phyloP scores from a whole-genome alignment of 2,888 invertebrate species.

The Molanna angustata region DNA sequence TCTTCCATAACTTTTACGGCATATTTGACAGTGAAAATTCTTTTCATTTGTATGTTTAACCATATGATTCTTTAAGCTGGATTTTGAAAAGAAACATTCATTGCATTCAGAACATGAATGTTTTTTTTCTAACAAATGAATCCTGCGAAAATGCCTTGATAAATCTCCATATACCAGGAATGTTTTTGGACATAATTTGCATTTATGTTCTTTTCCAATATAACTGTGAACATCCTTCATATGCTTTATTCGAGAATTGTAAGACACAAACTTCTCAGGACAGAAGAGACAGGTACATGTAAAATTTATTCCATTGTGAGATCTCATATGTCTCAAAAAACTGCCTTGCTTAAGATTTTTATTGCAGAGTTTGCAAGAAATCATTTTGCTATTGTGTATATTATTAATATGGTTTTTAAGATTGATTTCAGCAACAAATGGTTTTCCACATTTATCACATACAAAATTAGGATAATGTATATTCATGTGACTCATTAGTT shows the following conservation, averaged over 20 bases:
- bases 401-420: constrained; percentile 18
- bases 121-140: constrained; percentile 2
- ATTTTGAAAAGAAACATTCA: constrained; percentile 53
- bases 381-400: constrained; percentile 4
- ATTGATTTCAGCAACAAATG: constrained; percentile 12
- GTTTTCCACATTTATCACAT: constrained; percentile 25
- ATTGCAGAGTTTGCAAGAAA: constrained; percentile 11
- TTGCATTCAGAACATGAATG: constrained; percentile 40
- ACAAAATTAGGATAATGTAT: constrained; percentile 25
- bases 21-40: constrained; percentile 52
- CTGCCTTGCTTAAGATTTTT: constrained; percentile 12
- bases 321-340: constrained; percentile 7
- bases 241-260: constrained; percentile 47
- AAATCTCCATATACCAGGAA: constrained; percentile 1
- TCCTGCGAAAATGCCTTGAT: constrained; percentile 6
- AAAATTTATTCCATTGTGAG: constrained; percentile 19
- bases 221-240: constrained; percentile 38
- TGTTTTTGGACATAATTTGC: constrained; percentile 26
- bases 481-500: constrained; percentile 19
- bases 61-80: constrained; percentile 57
- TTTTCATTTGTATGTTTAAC: constrained; percentile 55
- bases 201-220: constrained; percentile 25
- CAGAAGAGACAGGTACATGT: constrained; percentile 43
- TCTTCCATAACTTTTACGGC: constrained; percentile 51
- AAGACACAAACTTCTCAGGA: constrained; percentile 44